Evolutionary conservation across 2,888 invertebrate genomes (phyloP).

Genomic region (Autographa gamma): DNA sequence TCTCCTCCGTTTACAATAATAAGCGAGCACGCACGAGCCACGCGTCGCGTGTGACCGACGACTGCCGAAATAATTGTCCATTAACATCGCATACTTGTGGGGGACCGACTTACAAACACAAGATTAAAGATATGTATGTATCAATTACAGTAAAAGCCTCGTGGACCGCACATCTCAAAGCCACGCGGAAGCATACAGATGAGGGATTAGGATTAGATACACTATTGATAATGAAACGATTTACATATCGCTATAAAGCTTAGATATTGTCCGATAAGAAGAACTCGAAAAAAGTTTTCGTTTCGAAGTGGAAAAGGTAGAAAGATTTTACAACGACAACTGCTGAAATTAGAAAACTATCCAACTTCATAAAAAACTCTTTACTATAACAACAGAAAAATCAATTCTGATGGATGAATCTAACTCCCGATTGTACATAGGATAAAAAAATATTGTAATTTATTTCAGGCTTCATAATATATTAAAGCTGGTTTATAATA

Average conservation of each 20-base stretch:
- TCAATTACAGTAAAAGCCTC: constrained; percentile 54
- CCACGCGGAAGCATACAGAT: neutral
- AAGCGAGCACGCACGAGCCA: constrained; percentile 81
- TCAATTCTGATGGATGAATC: no score
- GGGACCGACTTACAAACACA: constrained; percentile 57
- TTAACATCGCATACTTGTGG: constrained; percentile 74
- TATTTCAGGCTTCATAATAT: neutral
- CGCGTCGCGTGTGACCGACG: constrained; percentile 84
- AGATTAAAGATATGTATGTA: constrained; percentile 57
- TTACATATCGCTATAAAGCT: neutral
- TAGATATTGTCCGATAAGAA: neutral
- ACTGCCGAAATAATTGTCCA: constrained; percentile 88
- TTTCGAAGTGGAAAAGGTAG: neutral
- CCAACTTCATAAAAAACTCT: neutral
- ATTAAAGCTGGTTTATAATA: no score
- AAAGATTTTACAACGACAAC: neutral
- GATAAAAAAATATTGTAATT: no score
- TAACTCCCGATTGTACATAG: no score
- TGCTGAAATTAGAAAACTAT: no score
- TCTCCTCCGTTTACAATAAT: constrained; percentile 74
- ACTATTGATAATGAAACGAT: neutral
- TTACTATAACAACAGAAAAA: no score
- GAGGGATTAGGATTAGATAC: constrained; percentile 5
- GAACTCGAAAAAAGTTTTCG: neutral
- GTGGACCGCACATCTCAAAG: constrained; percentile 32